Conservation (phyloP, 2,797 vertebrate species). For the Myiotriccus ornatus region DNA sequence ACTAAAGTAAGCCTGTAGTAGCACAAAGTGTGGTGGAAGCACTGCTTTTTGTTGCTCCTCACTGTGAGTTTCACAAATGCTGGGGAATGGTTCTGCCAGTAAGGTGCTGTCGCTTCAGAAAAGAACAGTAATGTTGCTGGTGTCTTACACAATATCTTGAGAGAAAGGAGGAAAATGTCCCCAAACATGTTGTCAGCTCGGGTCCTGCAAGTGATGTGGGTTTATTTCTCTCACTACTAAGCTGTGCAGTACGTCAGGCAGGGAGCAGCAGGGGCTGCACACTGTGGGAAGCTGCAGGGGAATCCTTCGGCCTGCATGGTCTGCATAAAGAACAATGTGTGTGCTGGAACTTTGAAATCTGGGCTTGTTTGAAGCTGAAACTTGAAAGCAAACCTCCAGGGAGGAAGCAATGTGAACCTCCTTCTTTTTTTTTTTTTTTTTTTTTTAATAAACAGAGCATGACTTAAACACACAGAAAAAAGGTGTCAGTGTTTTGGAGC, state of each 20-base stretch:
- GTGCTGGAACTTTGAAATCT: slow-evolving; percentile 10
- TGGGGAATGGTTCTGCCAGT: background rate
- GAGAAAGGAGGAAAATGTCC: background rate
- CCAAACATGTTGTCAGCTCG: rapidly evolving
- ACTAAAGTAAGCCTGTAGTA: background rate
- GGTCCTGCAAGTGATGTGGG: background rate
- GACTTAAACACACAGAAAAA: too few species aligned
- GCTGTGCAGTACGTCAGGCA: background rate
- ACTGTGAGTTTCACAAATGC: background rate
- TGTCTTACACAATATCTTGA: background rate
- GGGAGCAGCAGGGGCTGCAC: background rate
- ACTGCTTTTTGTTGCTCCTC: background rate
- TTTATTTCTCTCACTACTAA: background rate
- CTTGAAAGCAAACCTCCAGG: slow-evolving; percentile 45
- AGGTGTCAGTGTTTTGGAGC: too few species aligned
- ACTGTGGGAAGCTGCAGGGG: background rate
- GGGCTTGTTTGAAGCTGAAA: slow-evolving; percentile 24
- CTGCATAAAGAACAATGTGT: background rate
- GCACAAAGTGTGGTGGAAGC: background rate
- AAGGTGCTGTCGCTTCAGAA: background rate
- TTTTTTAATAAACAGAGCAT: too few species aligned
- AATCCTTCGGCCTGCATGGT: background rate
- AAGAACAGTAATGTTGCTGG: rapidly evolving
- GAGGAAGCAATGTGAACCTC: background rate
- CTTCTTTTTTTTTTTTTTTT: background rate